phyloP scores from a whole-genome alignment of 2,888 invertebrate genomes.

The Anticlea derivata region DNA sequence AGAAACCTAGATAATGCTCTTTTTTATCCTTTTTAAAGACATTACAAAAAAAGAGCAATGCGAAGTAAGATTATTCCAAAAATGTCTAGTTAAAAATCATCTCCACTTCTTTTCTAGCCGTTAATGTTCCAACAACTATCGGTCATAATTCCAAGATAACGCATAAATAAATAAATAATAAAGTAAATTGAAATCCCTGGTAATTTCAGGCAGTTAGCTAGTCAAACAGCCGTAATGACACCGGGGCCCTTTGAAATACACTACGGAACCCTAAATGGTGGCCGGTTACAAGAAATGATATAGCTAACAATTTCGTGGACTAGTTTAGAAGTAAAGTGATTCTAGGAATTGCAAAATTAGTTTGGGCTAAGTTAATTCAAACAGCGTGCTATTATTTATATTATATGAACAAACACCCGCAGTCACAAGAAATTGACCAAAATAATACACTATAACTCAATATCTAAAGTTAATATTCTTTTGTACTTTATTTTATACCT shows the following conservation, averaged over 20 bases:
- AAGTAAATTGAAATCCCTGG: conserved; percentile 79
- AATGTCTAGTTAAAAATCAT: not conserved
- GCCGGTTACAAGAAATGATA: conserved; percentile 42
- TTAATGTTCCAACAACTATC: conserved; percentile 48
- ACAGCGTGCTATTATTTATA: too few species aligned
- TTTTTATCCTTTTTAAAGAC: too few species aligned
- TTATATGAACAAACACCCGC: too few species aligned
- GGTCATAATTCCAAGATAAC: conserved; percentile 73
- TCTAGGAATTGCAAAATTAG: conserved; percentile 2
- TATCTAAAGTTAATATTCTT: too few species aligned
- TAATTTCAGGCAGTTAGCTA: conserved; percentile 59
- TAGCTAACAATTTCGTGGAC: conserved; percentile 49
- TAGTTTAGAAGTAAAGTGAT: conserved; percentile 1
- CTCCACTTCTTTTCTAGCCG: conserved; percentile 52
- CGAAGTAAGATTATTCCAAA: too few species aligned
- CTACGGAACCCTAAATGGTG: conserved; percentile 10
- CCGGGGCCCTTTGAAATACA: conserved; percentile 67
- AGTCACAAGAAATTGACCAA: too few species aligned
- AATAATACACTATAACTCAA: too few species aligned
- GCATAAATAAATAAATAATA: conserved; percentile 83
- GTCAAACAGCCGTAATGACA: conserved; percentile 70
- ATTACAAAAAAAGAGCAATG: too few species aligned
- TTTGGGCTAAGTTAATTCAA: not conserved
- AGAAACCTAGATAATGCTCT: too few species aligned
- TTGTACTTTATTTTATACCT: too few species aligned